Conservation (phyloP, 2,797 vertebrate genomes). For the Pelobates cultripes region DNA sequence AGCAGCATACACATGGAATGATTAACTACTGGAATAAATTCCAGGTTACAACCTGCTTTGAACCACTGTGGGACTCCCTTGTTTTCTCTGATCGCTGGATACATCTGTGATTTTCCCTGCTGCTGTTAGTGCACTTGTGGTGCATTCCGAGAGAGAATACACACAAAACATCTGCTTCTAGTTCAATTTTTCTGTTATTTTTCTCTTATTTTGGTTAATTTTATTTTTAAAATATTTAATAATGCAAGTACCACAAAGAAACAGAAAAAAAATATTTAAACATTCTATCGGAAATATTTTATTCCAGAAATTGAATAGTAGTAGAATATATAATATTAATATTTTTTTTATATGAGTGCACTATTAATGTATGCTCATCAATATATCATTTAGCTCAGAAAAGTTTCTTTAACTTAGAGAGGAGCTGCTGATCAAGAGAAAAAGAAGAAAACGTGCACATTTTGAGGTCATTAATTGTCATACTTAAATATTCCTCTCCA, state of each 20-base stretch:
- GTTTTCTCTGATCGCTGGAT: constrained; percentile 36
- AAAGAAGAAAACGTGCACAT: too few relatives aligned
- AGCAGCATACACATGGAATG: background rate
- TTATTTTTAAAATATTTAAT: background rate
- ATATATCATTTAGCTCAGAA: too few relatives aligned
- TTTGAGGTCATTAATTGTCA: background rate
- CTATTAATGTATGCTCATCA: too few relatives aligned
- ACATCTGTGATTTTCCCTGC: constrained; percentile 28
- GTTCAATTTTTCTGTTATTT: constrained; percentile 13
- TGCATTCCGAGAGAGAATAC: background rate
- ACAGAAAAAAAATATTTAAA: too few relatives aligned
- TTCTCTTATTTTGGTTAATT: background rate
- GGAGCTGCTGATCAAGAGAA: too few relatives aligned
- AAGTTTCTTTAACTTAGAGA: too few relatives aligned
- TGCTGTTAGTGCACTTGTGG: constrained; percentile 9
- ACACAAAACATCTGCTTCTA: constrained; percentile 27
- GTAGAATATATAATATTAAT: too few relatives aligned
- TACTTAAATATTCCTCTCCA: background rate
- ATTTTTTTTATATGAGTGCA: too few relatives aligned
- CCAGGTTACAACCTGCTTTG: constrained; percentile 22
- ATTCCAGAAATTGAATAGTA: too few relatives aligned
- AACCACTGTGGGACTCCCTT: constrained; percentile 29
- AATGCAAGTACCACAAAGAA: too few relatives aligned
- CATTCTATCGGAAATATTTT: too few relatives aligned
- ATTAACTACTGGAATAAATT: constrained; percentile 21